phyloP scores from a whole-genome alignment of 2,113 vertebrate species.

The Myrmophylax atrothorax region DNA sequence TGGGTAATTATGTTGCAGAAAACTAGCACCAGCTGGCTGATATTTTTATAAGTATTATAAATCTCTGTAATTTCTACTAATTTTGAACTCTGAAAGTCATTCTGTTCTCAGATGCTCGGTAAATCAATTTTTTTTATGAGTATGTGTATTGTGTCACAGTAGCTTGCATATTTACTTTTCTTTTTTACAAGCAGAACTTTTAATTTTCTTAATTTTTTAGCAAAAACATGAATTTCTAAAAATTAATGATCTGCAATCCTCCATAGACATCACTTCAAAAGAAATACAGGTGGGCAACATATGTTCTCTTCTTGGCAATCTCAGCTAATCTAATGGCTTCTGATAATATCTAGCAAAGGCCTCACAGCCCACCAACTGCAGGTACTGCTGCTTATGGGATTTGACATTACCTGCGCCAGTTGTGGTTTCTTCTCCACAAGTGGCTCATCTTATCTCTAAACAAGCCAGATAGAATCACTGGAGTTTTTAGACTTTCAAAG shows the following conservation, averaged over 20 bases:
- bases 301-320: not conserved
- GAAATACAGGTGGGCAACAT: not conserved
- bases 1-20: not conserved
- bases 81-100: not conserved
- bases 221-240: not conserved
- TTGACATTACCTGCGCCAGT: not conserved
- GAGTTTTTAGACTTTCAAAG: not conserved
- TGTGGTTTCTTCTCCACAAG: not conserved
- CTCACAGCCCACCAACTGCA: not conserved
- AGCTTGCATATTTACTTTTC: not conserved
- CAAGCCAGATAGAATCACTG: not conserved
- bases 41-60: not conserved
- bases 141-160: not conserved
- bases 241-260: not conserved
- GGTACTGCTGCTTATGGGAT: not conserved
- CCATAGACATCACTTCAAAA: not conserved
- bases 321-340: not conserved
- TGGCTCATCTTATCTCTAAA: not conserved
- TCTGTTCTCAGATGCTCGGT: not conserved
- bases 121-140: not conserved
- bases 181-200: not conserved
- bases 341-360: not conserved
- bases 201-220: not conserved
- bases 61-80: not conserved
- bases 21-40: not conserved